A percentile compares a stretch with the other conserved stretches of the same genome.
phyloP scores from a whole-genome alignment of 2,888 invertebrate species.

The Dusona sp. region DNA sequence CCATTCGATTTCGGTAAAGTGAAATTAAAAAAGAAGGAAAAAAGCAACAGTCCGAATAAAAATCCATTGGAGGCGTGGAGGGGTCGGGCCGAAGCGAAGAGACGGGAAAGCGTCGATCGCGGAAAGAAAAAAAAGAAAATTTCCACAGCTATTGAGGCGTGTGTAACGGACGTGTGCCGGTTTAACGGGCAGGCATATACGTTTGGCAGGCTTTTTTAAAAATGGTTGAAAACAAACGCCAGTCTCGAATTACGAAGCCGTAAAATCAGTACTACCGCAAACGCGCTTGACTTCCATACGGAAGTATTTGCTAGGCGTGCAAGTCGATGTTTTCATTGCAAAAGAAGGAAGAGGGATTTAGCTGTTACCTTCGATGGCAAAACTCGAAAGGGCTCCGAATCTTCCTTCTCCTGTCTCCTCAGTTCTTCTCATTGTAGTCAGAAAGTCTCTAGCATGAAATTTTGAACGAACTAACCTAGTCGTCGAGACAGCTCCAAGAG shows the following conservation, averaged over 20 bases:
- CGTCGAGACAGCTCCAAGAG: conserved; percentile 25
- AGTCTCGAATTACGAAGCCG: conserved; percentile 55
- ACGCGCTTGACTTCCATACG: neutral
- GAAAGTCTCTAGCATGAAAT: conserved; percentile 64
- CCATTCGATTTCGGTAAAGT: conserved; percentile 41
- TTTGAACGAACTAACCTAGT: conserved; percentile 67
- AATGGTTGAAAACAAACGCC: conserved; percentile 51
- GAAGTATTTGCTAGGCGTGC: conserved; percentile 35
- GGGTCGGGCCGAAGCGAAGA: conserved; percentile 32
- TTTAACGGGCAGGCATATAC: conserved; percentile 32
- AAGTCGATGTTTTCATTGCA: conserved; percentile 43
- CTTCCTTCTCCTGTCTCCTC: conserved; percentile 6
- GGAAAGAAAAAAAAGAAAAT: conserved; percentile 48
- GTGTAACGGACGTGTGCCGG: conserved; percentile 57
- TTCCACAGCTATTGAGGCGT: conserved; percentile 58
- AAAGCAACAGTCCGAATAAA: conserved; percentile 41
- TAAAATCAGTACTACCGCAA: conserved; percentile 47
- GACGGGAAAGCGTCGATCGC: conserved; percentile 17
- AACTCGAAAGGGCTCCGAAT: conserved; percentile 61
- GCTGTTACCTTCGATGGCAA: conserved; percentile 51
- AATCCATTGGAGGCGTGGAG: conserved; percentile 35
- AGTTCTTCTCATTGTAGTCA: conserved; percentile 21
- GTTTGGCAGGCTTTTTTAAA: conserved; percentile 39
- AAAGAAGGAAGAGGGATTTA: conserved; percentile 12
- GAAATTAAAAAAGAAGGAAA: conserved; percentile 38